Conservation (phyloP, 1,140 invertebrate genomes). For the Brachionus asplanchnoidis region DNA sequence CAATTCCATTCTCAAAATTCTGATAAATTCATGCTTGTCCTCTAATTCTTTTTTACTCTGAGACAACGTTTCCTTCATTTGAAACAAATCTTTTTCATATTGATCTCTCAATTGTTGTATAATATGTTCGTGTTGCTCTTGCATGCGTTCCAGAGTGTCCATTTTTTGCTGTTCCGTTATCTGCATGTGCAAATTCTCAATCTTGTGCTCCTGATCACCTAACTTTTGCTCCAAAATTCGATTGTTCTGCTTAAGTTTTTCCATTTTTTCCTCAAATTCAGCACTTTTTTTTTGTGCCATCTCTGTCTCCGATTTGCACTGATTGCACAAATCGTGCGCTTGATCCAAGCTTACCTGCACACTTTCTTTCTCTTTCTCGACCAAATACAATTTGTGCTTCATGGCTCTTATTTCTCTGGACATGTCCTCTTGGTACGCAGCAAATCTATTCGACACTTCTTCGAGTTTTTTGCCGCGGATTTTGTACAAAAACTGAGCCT, state of each 20-base stretch:
- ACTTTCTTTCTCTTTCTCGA: constrained; percentile 25
- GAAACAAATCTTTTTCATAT: constrained; percentile 27
- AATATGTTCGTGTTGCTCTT: constrained; percentile 28
- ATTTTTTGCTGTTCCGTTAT: constrained; percentile 36
- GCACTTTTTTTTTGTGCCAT: not conserved
- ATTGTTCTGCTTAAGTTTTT: constrained; percentile 25
- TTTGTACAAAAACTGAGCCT: constrained; percentile 39
- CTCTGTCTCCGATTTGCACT: constrained; percentile 11
- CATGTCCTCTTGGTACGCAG: constrained; percentile 30
- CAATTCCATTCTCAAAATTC: constrained; percentile 12
- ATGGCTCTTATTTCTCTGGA: constrained; percentile 14
- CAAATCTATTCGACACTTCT: constrained; percentile 36
- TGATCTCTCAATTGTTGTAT: constrained; percentile 30
- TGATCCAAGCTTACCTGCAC: constrained; percentile 29
- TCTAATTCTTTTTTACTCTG: not conserved
- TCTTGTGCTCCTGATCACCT: not conserved
- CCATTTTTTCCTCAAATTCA: constrained; percentile 30
- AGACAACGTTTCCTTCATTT: constrained; percentile 1
- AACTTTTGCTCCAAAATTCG: constrained; percentile 11
- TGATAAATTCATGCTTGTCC: constrained; percentile 18
- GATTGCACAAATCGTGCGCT: constrained; percentile 30
- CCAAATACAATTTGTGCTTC: constrained; percentile 31
- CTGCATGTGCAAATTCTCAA: constrained; percentile 21
- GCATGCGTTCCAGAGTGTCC: constrained; percentile 17
- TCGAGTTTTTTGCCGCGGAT: constrained; percentile 36